Base-by-base conservation (phyloP, 2,888 invertebrate genomes). In the Dryococelus australis region DNA sequence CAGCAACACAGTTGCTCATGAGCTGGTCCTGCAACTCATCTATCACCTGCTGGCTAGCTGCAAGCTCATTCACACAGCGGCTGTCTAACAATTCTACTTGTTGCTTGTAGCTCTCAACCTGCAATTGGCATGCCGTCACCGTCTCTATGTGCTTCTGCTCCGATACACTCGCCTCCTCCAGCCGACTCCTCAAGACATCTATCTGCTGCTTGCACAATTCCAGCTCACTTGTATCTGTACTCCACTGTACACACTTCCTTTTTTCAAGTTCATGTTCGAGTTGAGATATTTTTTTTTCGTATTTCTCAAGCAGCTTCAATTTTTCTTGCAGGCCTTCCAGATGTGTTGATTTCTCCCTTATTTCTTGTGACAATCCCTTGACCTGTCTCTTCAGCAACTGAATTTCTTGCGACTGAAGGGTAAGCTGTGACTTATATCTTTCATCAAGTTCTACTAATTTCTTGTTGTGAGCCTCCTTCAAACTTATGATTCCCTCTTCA, bases 71-170 rank as follows among this genome's bases (percentile, higher is more conserved):
- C 2, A 26, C 51, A 43, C 53, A 86, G 16, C 65, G 43, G 16
- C 83, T 35, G 43, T 86, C 83, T 24, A 87, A 43, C 80, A 27
- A 26, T 43, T 87, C 86, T 0, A 87, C 35, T 28, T 87, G 87
- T 35, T 87, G 51, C 84, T 86, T 87, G 79, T 65, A 87, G 43
- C 84, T 78, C 20, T 86, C 27, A 20, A 84, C 43, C 43, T 87
- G 86, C 53, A 35, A 43, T 43, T 87, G 86, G 65, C 83, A 83
- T 9, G 53, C 84, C n/a, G 81, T 26, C 13, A 86, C 79, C 27
- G 43, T 84, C 35, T 28, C n/a, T 16, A 86, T 47, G 27, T 87
- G 86, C 16, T 47, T 13, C 27, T 87, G 84, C 43, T 47, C 84
- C 16, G 79, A 24, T 43, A 27, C 20, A 24, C 79, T 43, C 1